A percentile compares a stretch with the other conserved stretches of the same genome.
Evolutionary conservation across 1,140 invertebrate genomes (phyloP).

Genomic region (Eciton burchellii): DNA sequence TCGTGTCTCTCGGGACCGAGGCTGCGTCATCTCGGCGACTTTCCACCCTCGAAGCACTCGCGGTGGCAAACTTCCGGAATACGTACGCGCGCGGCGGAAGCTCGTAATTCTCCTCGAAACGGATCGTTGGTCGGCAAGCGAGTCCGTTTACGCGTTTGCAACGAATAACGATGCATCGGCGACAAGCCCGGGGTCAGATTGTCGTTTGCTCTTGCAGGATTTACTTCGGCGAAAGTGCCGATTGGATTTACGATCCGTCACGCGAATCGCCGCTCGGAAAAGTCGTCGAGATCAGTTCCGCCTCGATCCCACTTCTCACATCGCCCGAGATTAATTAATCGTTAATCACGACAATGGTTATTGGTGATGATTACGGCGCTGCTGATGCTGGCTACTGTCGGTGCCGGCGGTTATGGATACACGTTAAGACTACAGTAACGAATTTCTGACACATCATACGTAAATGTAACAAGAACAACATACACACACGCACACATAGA

Average conservation of each 20-base stretch:
- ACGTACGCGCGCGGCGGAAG: too few species aligned
- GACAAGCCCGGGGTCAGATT: too few species aligned
- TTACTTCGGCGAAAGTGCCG: too few species aligned
- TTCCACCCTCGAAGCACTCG: too few species aligned
- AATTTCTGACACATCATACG: slow-evolving; percentile 67
- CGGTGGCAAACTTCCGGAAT: too few species aligned
- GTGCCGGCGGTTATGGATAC: slow-evolving; percentile 55
- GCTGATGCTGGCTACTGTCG: slow-evolving; percentile 48
- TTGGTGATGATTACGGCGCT: slow-evolving; percentile 50
- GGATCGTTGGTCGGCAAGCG: too few species aligned
- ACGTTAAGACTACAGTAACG: slow-evolving; percentile 60
- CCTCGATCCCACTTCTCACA: slow-evolving; percentile 28
- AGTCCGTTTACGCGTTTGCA: too few species aligned
- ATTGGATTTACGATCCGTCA: too few species aligned
- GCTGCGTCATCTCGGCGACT: slow-evolving; percentile 33
- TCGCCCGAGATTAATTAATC: slow-evolving; percentile 55
- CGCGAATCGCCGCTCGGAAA: neutral
- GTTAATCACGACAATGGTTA: slow-evolving; percentile 59
- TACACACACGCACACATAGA: too few species aligned
- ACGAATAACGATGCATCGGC: too few species aligned
- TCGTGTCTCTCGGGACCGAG: slow-evolving; percentile 42
- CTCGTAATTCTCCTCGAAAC: too few species aligned
- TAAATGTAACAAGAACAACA: slow-evolving; percentile 68
- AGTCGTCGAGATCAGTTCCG: slow-evolving; percentile 7
- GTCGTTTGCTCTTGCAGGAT: too few species aligned